These are phyloP conservation scores for Sus scrofa DNA, from an alignment of 2,113 vertebrate species.

Conservation along the genomic window T2T-Sscrofa CM000812.6:242946001-242946500, in stretches of 20 bases:
- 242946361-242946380: not conserved
- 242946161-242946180: not conserved
- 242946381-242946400: not conserved
- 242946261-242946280: not conserved
- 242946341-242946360: not conserved
- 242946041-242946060: not conserved
- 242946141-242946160: not conserved
- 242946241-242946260: not conserved
- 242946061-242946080: not conserved
- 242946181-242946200: not conserved
- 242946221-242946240: not conserved
- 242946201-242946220: not conserved
- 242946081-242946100: not conserved
- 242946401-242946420: not conserved
- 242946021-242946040: not conserved
- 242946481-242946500: not conserved
- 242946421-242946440: not conserved
- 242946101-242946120: not conserved
- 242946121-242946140: not conserved
- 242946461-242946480: not conserved
- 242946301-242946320: slow-evolving; percentile 36
- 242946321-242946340: slow-evolving; percentile 4
- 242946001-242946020: not conserved
- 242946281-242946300: not conserved
- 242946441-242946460: not conserved